These are phyloP conservation scores for Gymnocephalus cernua DNA, from an alignment of 2,113 vertebrate genomes.

Conservation along the genomic window DNA sequence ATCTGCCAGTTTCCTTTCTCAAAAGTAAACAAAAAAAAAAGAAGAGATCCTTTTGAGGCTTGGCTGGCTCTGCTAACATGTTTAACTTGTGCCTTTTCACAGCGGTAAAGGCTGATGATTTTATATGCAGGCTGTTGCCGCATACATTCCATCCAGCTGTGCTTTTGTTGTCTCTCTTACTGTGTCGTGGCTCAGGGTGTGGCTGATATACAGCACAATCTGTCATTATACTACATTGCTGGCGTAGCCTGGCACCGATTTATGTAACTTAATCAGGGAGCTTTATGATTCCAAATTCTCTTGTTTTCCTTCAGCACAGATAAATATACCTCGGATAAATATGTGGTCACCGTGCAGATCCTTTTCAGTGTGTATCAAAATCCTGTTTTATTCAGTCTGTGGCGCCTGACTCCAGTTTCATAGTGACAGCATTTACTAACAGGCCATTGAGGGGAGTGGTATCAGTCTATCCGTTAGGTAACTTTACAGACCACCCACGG, in stretches of 20 bases:
- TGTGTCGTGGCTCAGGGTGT: slow-evolving; percentile 62
- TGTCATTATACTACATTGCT: slow-evolving; percentile 51
- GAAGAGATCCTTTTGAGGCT: slow-evolving; percentile 45
- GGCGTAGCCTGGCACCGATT: slow-evolving; percentile 21
- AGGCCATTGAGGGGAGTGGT: slow-evolving; percentile 40
- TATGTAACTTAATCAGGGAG: slow-evolving; percentile 61
- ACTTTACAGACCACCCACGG: slow-evolving; percentile 71
- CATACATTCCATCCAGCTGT: slow-evolving; percentile 74
- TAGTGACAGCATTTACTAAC: slow-evolving; percentile 56
- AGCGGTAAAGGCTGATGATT: slow-evolving; percentile 25
- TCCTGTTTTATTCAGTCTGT: slow-evolving; percentile 41
- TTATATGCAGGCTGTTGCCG: slow-evolving; percentile 35
- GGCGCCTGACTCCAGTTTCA: slow-evolving; percentile 53
- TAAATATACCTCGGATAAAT: slow-evolving; percentile 36
- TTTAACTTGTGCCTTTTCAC: slow-evolving; percentile 59
- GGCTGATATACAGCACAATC: slow-evolving; percentile 53
- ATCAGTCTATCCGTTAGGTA: slow-evolving; percentile 53
- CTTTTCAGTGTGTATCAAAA: slow-evolving; percentile 32
- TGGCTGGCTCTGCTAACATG: slow-evolving; percentile 44
- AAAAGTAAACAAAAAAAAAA: slow-evolving; percentile 59
- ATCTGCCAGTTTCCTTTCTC: slow-evolving; percentile 67
- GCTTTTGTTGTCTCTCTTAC: slow-evolving; percentile 74
- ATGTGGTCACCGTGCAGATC: slow-evolving; percentile 29
- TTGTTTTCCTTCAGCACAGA: slow-evolving; percentile 33
- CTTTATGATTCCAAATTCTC: slow-evolving; percentile 60